Conservation (phyloP, 1,140 invertebrate species). For the Tetranychus cinnabarinus region DNA sequence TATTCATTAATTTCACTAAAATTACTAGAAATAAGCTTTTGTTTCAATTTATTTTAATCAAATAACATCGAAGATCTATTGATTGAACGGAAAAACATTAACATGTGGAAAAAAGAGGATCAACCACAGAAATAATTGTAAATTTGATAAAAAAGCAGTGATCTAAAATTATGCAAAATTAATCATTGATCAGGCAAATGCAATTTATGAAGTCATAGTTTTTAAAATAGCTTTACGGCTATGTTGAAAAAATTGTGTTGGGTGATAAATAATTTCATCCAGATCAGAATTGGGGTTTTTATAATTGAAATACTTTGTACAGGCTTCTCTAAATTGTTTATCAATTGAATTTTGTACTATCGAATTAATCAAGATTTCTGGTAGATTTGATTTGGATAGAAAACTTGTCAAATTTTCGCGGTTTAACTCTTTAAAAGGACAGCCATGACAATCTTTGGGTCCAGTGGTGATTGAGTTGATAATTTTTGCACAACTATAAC, state of each 20-base stretch:
- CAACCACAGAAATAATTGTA: too few species aligned
- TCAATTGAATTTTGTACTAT: conserved; percentile 18
- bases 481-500: conserved; percentile 75
- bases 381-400: conserved; percentile 36
- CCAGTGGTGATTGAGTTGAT: conserved; percentile 43
- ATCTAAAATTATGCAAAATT: too few species aligned
- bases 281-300: conserved; percentile 32
- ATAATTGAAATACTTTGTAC: conserved; percentile 62
- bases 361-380: conserved; percentile 25
- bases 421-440: conserved; percentile 70
- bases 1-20: too few species aligned
- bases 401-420: conserved; percentile 39
- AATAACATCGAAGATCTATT: too few species aligned
- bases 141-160: too few species aligned
- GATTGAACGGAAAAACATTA: too few species aligned
- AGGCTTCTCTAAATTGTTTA: conserved; percentile 46
- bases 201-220: too few species aligned
- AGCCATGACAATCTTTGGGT: conserved; percentile 62
- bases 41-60: too few species aligned
- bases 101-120: too few species aligned
- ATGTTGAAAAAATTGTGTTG: conserved; percentile 74
- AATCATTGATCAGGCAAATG: too few species aligned
- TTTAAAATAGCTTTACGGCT: conserved; percentile 17
- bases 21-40: too few species aligned
- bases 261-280: conserved; percentile 50